These are phyloP conservation scores for Oreochromis tanganicae DNA, from an alignment of 2,113 vertebrate genomes.

Conservation along the genomic window DNA sequence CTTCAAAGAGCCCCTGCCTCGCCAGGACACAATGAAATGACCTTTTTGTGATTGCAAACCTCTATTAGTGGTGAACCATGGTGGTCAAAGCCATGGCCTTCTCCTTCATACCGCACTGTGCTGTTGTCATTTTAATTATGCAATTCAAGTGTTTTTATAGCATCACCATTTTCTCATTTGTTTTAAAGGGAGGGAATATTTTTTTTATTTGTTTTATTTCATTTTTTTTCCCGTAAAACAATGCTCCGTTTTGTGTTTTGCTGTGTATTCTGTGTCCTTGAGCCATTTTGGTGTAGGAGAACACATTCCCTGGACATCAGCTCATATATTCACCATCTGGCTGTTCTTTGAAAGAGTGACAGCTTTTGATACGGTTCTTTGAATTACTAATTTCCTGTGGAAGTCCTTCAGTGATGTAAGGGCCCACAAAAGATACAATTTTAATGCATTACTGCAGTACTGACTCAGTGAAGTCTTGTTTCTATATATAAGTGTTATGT, in stretches of 20 bases:
- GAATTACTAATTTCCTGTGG: slow-evolving; percentile 45
- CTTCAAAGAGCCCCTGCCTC: slow-evolving; percentile 60
- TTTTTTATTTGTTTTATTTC: background rate
- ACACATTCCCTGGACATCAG: slow-evolving; percentile 10
- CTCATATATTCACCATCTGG: slow-evolving; percentile 53
- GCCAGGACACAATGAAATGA: slow-evolving; percentile 62
- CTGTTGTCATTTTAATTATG: slow-evolving; percentile 32
- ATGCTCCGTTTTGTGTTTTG: background rate
- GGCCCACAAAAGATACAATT: slow-evolving; percentile 10
- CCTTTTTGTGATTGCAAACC: slow-evolving; percentile 63
- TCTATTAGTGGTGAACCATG: slow-evolving; percentile 53
- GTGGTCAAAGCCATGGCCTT: slow-evolving; percentile 35
- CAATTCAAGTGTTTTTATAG: slow-evolving; percentile 29
- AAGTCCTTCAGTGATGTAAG: slow-evolving; percentile 22
- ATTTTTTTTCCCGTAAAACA: background rate
- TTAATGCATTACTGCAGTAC: background rate
- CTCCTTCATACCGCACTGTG: background rate
- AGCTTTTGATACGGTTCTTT: slow-evolving; percentile 45
- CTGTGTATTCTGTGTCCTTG: background rate
- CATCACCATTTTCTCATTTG: slow-evolving; percentile 5
- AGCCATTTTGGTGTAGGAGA: slow-evolving; percentile 11
- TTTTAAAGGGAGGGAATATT: background rate
- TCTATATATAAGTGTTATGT: background rate
- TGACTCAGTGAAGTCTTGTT: background rate
- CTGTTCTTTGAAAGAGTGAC: slow-evolving; percentile 49